Base-by-base conservation (phyloP, 2,113 vertebrate species). In the Pomatostomus ruficeps region DNA sequence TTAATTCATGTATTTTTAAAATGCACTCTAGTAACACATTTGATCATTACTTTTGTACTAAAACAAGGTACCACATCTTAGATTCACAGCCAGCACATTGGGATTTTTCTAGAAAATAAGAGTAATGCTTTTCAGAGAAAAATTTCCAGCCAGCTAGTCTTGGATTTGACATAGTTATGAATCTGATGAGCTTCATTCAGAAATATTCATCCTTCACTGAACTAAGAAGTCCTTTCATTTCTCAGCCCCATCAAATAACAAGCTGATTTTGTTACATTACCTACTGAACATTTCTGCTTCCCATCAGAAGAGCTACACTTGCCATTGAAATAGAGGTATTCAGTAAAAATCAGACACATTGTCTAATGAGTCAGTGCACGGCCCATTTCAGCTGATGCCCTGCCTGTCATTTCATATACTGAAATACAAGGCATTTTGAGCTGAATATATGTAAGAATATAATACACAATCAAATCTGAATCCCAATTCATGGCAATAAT, bases 401-500 rank as follows among this genome's bases (percentile, higher is more conserved):
- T 85, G 66, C 63, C 91, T 93, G 18, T 54, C 83, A 65, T 49
- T 91, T 90, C 62, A 63, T 72, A 79, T 36, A 36, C 61, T 75
- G 67, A 74, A 75, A 83, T 10, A 18, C 25, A 55, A 92, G 48
- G 55, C 72, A 88, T 85, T 86, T 83, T 31, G 43, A 48, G 46
- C 75, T 79, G 95, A 94, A 88, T 91, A n/a, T 33, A 86, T 89
- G 90, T 92, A 57, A 93, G 74, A 92, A 75, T 46, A 96, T 81
- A 97, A 97, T 95, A 59, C 81, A 91, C 84, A 95, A 97, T 97
- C 96, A 97, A 85, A 88, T 72, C 74, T 42, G 43, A 93, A 38
- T 85, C 59, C 71, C 58, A 59, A 93, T 91, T 87, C 83, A 43
- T 12, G 10, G 63, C 12, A 24, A 83, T 93, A 95, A 89, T 18